Conservation (phyloP, 2,888 invertebrate species). For the Nowickia ferox region DNA sequence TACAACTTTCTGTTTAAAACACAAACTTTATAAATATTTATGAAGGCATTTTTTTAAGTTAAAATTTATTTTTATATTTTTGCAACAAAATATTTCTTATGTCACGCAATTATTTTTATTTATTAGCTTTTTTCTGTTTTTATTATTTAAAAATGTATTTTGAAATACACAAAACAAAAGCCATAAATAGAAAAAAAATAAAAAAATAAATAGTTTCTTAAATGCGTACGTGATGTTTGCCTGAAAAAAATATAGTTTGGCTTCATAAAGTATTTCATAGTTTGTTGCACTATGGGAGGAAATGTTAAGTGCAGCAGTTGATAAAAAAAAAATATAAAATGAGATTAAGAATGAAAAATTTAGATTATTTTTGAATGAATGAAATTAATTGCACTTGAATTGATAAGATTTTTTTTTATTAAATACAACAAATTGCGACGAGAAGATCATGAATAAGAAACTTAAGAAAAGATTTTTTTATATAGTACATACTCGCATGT, state of each 20-base stretch:
- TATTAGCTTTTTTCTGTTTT: conserved; percentile 8
- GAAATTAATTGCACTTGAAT: conserved; percentile 14
- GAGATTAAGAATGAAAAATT: conserved; percentile 4
- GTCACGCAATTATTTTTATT: conserved; percentile 67
- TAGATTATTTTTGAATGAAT: conserved; percentile 17
- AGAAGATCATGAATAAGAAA: neutral
- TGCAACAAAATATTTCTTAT: conserved; percentile 50
- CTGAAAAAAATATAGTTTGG: conserved; percentile 38
- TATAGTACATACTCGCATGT: too few species aligned
- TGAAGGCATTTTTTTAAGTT: neutral
- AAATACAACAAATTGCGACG: neutral
- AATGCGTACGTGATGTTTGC: conserved; percentile 69
- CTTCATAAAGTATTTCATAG: conserved; percentile 33
- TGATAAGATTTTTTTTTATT: neutral
- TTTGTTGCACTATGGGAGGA: conserved; percentile 57
- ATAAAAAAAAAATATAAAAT: conserved; percentile 4
- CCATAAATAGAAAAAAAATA: conserved; percentile 12
- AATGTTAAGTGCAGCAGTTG: conserved; percentile 34
- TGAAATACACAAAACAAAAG: conserved; percentile 12
- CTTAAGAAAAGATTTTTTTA: neutral
- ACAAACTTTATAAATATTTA: conserved; percentile 55
- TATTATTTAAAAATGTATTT: conserved; percentile 23
- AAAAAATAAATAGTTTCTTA: conserved; percentile 27
- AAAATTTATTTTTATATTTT: conserved; percentile 21
- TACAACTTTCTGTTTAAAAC: conserved; percentile 14